Evolutionary conservation across 2,888 invertebrate genomes (phyloP), one percentile per base, ranked within the genome.

Genomic region (Patella caerulea): DNA sequence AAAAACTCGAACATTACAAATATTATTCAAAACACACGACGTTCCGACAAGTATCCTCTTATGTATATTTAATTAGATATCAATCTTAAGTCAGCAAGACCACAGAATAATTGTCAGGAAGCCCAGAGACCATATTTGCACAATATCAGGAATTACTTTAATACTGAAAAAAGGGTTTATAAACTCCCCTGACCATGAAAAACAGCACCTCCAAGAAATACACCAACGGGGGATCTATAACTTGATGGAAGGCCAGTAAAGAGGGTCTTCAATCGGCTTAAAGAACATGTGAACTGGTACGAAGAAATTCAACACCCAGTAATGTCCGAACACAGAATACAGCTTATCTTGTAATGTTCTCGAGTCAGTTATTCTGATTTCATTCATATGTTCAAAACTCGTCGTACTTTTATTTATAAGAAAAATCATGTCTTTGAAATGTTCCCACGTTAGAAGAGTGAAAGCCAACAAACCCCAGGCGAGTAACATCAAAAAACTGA

Each of bases 251-350:
- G 85, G 84, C 89, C 89, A 89, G 14, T 77, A 77, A 19, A 88
- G 78, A 1, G 88, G 86, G 74, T 89, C 86, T 17, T 89, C 89
- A 12, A 79, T 74, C 0, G 83, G 83, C 9, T 83, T 82, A 71
- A 79, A 86, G 59, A 85, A 54, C 72, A 77, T 81, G 78, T 88
- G 87, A 17, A 86, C 74, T 3, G 90, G 90, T 29, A 89, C 24
- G 7, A 90, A 53, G 71, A 89, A 87, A 69, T 88, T 88, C 17
- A 88, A 76, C n/a, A 79, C 53, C 88, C 89, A 89, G 73, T 85
- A 83, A 24, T 85, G 74, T 34, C 90, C 90, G 73, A 88, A 89
- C 45, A 89, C 88, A 11, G 84, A 83, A 52, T 75, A 71, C 11
- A 89, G 52, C 71, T 85, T 86, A 2, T 80, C 83, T 5, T 34